These are phyloP conservation scores for Oopsacas minuta DNA, from an alignment of 37 sponge, comb jelly and placozoan genomes.

Conservation along the genomic window DNA sequence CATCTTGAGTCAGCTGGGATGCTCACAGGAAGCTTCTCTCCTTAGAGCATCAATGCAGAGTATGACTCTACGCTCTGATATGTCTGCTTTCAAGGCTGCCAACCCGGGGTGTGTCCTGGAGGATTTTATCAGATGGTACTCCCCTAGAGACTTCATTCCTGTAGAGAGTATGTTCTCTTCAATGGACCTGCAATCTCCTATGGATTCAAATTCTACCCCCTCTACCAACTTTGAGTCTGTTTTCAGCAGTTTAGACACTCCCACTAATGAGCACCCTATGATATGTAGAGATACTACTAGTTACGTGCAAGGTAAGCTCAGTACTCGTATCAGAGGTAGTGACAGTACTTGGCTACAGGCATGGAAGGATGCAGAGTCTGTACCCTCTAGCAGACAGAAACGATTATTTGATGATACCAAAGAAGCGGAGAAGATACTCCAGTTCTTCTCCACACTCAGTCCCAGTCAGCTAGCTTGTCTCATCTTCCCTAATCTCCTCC, in stretches of 20 bases:
- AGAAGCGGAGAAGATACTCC: constrained; percentile 80
- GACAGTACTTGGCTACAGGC: constrained; percentile 74
- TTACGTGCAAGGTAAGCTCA: constrained; percentile 62
- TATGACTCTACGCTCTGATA: constrained; percentile 88
- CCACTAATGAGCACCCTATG: background rate
- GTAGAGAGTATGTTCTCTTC: background rate
- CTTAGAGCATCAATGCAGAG: constrained; percentile 86
- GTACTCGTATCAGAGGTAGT: constrained; percentile 64
- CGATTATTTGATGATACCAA: constrained; percentile 88
- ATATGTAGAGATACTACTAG: background rate
- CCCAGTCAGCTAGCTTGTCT: background rate
- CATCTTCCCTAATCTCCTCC: background rate
- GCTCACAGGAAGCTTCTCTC: constrained; percentile 69
- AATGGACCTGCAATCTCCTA: background rate
- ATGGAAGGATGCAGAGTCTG: constrained; percentile 55
- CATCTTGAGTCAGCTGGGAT: constrained; percentile 65
- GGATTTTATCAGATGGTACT: constrained; percentile 98
- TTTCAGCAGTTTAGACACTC: background rate
- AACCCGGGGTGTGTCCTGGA: constrained; percentile 88
- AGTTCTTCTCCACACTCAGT: constrained; percentile 8
- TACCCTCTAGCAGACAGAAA: constrained; percentile 68
- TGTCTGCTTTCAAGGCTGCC: constrained; percentile 99
- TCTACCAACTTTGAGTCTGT: background rate
- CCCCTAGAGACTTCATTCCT: constrained; percentile 87
- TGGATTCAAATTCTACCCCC: background rate